Base-by-base conservation (phyloP, 2,797 vertebrate species). In the Antennarius maculatus region DNA sequence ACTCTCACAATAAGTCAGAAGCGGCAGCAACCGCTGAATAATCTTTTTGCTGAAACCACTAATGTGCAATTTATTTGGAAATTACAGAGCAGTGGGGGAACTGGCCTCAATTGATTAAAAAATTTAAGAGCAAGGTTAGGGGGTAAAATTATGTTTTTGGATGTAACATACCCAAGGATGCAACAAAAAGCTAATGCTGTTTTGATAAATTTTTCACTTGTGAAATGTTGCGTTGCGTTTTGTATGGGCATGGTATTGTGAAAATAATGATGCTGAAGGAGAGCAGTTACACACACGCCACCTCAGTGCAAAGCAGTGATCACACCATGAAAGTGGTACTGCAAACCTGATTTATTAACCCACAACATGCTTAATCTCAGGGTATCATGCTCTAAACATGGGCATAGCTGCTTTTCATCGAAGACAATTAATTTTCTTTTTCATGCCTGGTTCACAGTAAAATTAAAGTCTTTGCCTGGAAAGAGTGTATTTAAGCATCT, bases 61-160 rank as follows among this genome's bases (percentile, higher is more conserved):
- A 87, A 86, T 92, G 84, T 90, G 88, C 91, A 91, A 91, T 91
- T 91, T 89, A 91, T 91, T 89, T 90, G 76, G 68, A 89, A 92
- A 92, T 86, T 82, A 86, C 80, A 80, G 85, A 82, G 71, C 66
- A 60, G 66, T 80, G 82, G 74, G 86, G 89, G 86, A 81, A 77
- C 83, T 89, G 84, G 81, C 76, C 73, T 74, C 55, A 49, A 87
- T 85, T 89, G 86, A 90, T 92, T 88, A 92, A 29, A 49, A 64
- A 76, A 77, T 68, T 68, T 52, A 60, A 71, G 69, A 77, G 73
- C 0, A 51, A 51, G 51, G 53, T 57, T 66, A 47, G 54, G 60
- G 39, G 61, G 29, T 48, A 45, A 9, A 23, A 27, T 61, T 60
- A 47, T 39, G 64, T 23, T 14, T 43, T 37, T 45, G 43, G 57